Evolutionary conservation across 2,113 vertebrate species (phyloP).

Genomic region (Charadrius vociferus): DNA sequence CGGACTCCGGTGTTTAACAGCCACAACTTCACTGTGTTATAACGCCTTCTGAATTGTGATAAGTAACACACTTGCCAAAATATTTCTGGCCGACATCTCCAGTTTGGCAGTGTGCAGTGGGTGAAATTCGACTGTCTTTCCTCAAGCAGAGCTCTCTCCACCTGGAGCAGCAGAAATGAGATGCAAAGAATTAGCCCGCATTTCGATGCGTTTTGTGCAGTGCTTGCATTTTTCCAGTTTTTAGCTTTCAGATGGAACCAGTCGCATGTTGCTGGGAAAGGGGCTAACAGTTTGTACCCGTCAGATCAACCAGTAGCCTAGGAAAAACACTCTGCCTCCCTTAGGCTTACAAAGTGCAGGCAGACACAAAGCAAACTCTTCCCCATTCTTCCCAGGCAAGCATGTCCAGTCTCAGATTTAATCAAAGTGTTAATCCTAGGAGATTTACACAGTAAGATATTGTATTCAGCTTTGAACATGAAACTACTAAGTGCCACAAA

Average conservation of each 20-base stretch:
- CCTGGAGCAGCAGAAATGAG: background rate
- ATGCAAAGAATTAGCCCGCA: background rate
- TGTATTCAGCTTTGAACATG: constrained; percentile 61
- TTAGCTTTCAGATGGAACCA: background rate
- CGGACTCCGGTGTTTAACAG: background rate
- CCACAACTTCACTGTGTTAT: background rate
- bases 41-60: background rate
- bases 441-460: constrained; percentile 69
- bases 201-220: background rate
- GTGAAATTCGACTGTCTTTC: background rate
- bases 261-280: background rate
- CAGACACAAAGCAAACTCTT: constrained; percentile 44
- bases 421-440: constrained; percentile 67
- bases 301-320: background rate
- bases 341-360: background rate
- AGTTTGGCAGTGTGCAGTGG: background rate
- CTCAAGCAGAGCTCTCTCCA: background rate
- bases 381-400: background rate
- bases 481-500: constrained; percentile 61
- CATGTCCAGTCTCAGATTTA: constrained; percentile 52
- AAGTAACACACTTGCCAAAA: background rate
- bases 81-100: background rate
- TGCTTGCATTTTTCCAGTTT: background rate
- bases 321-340: background rate
- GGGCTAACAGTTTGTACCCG: background rate